Conservation (phyloP, 2,888 invertebrate genomes). For the Noctua janthe region DNA sequence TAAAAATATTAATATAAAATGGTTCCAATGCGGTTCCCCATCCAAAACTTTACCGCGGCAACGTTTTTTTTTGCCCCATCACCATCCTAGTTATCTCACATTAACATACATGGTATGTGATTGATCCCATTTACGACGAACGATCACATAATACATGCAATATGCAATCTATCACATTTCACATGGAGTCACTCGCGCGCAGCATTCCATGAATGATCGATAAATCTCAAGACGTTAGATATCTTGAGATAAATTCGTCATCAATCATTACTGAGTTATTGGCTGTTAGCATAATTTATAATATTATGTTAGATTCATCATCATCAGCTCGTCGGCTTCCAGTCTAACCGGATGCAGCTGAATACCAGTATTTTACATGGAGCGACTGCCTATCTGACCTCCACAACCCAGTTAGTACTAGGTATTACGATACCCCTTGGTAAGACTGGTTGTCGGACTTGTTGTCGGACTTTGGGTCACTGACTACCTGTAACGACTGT, state of each 20-base stretch:
- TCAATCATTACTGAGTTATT: conserved; percentile 31
- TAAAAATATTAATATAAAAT: no score
- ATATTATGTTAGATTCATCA: not conserved
- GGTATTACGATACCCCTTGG: no score
- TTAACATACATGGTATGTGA: conserved; percentile 8
- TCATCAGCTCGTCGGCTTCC: no score
- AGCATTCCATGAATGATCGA: conserved; percentile 54
- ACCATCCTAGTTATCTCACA: not conserved
- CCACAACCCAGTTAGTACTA: no score
- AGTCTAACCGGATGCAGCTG: no score
- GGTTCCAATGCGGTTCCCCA: no score
- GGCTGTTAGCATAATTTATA: conserved; percentile 17
- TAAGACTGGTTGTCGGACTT: no score
- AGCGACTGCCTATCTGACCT: no score
- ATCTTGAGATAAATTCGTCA: conserved; percentile 45
- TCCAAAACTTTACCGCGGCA: no score
- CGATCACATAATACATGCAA: conserved; percentile 49
- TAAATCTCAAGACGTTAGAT: conserved; percentile 51
- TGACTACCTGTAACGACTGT: no score
- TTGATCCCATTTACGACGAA: conserved; percentile 25
- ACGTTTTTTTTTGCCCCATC: not conserved
- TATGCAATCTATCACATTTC: conserved; percentile 56
- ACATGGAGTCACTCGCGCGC: conserved; percentile 54
- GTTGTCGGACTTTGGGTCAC: no score
- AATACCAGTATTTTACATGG: no score